Evolutionary conservation across 2,888 invertebrate genomes (phyloP), one percentile per base, ranked within the genome.

Genomic region (Bugulina stolonifera): DNA sequence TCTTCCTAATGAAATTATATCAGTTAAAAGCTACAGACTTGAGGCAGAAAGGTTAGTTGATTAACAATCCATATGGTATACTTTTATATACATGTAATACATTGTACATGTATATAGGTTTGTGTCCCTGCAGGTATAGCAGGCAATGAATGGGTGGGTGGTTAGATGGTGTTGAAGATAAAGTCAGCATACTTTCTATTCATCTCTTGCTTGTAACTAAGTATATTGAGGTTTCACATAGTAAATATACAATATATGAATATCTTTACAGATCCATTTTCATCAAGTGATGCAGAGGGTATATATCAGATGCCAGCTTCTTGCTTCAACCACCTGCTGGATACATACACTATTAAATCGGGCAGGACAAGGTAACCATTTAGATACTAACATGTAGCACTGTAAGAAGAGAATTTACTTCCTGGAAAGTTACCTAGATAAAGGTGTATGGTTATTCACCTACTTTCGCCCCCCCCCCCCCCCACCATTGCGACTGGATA

Each of bases 291-390:
- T 32, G 14, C 2, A 1, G 27, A 64, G 3, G 14, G 18, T 25
- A 32, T 32, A 22, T 64, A 64, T 64, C 25, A 64, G 32, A 64
- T 64, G 64, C 64, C 64, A 32, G 64, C 32, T 27, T 64, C 64
- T 2, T 64, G 64, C 64, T 27, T 64, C 32, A 3, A 64, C 64
- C 34, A 64, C 32, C 22, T 64, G 3, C 34, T 64, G 14, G 32
- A 64, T 18, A 27, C 22, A 14, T 64, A 64, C 32, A 64, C 64
- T 25, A 32, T 64, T 27, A 64, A 64, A 64, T 27, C 64, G 10
- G 64, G 64, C 32, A 22, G 32, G 5, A 5, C 5, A 5, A 43
- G 43, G 43, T 43, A n/a, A n/a, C n/a, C n/a, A n/a, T n/a, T n/a
- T n/a, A n/a, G n/a, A n/a, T n/a, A n/a, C n/a, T n/a, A n/a, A n/a